Percentiles rank a stretch among this genome's conserved stretches.
Conservation (phyloP, 2,113 vertebrate genomes). For the Ariopsis seemanni region DNA sequence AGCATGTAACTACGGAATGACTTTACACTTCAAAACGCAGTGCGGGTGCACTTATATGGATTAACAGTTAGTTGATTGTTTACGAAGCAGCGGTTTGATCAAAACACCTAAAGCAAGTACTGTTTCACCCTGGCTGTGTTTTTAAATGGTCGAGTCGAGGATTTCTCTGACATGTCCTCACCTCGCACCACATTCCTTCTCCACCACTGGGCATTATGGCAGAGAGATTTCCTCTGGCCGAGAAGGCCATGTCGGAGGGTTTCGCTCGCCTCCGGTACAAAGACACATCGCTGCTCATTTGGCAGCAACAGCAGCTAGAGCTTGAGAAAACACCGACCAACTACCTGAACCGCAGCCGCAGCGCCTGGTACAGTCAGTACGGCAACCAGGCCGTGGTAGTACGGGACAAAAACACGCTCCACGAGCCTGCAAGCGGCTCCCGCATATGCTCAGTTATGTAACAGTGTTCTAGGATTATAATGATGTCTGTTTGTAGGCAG, state of each 20-base stretch:
- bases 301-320: conserved; percentile 89
- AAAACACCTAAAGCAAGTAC: neutral
- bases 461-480: conserved; percentile 10
- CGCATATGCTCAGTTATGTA: conserved; percentile 86
- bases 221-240: conserved; percentile 75
- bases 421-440: conserved; percentile 71
- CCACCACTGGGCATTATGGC: conserved; percentile 60
- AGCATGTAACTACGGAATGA: neutral
- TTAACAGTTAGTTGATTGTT: too few species aligned
- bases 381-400: conserved; percentile 91
- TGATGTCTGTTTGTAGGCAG: neutral
- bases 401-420: conserved; percentile 75
- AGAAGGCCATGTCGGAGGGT: conserved; percentile 84
- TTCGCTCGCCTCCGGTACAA: conserved; percentile 79
- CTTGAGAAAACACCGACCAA: conserved; percentile 71
- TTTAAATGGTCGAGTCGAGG: neutral
- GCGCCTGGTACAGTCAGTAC: conserved; percentile 87
- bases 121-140: neutral
- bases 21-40: neutral
- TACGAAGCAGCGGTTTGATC: neutral
- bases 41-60: neutral
- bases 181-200: neutral
- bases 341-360: conserved; percentile 87
- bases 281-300: conserved; percentile 88
- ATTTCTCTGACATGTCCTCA: neutral